Conservation (phyloP, 1,140 invertebrate species). For the Notospermus geniculatus region DNA sequence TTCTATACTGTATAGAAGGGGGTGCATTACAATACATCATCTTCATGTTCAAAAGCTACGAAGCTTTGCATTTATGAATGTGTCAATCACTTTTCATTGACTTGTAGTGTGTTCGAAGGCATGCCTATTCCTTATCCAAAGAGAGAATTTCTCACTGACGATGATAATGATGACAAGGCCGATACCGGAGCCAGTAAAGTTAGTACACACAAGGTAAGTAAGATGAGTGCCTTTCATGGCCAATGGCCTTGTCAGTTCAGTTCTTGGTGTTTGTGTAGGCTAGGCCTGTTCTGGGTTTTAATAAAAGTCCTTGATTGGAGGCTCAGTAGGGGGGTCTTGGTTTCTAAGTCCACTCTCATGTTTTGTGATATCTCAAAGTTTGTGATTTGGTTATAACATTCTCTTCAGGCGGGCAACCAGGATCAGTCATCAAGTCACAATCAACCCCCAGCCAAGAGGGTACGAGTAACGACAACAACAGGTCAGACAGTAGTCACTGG, state of each 20-base stretch:
- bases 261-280: background rate
- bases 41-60: too few relatives aligned
- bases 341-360: too few relatives aligned
- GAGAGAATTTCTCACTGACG: slow-evolving; percentile 95
- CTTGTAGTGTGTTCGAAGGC: slow-evolving; percentile 85
- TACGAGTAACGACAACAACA: slow-evolving; percentile 33
- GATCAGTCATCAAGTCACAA: slow-evolving; percentile 46
- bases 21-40: too few relatives aligned
- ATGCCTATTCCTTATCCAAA: slow-evolving; percentile 98
- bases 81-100: background rate
- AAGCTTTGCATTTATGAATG: too few relatives aligned
- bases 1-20: too few relatives aligned
- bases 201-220: slow-evolving; percentile 7
- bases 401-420: slow-evolving; percentile 27
- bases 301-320: too few relatives aligned
- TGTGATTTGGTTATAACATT: background rate
- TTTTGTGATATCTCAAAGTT: too few relatives aligned
- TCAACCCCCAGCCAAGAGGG: slow-evolving; percentile 45
- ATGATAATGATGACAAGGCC: slow-evolving; percentile 78
- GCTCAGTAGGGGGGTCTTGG: slow-evolving; percentile 18
- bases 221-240: background rate
- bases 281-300: too few relatives aligned
- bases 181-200: slow-evolving; percentile 41
- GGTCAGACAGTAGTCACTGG: slow-evolving; percentile 42
- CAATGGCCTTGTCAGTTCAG: background rate